Base-by-base conservation (phyloP, 2,113 vertebrate species). In the Ovis canadensis region DNA sequence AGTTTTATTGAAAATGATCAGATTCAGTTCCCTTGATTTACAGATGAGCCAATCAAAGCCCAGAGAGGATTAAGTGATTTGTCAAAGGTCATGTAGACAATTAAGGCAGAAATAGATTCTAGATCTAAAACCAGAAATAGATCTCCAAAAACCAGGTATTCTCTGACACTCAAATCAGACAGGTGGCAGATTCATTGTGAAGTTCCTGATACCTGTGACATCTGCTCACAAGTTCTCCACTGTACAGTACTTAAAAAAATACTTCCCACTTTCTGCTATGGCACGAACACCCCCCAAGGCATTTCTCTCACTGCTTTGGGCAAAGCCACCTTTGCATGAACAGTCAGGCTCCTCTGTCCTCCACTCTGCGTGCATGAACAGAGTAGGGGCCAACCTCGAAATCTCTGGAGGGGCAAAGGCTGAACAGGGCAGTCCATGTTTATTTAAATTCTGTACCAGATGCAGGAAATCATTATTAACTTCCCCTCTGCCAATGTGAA, bases 401-500 rank as follows among this genome's bases (percentile, higher is more conserved):
- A 48, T 74, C 48, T 88, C 43, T 2, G 36, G 71, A 77, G 67
- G 31, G 33, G 9, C 94, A 86, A 93, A 88, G 60, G 60, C 84
- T n/a, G 23, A 90, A 62, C 54, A 10, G 29, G 67, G 15, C 40
- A 82, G 64, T 60, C 31, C 1, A 1, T 60, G 50, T 86, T 93
- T 74, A 87, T 67, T 82, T 90, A 57, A 45, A 88, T 97, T 95
- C 54, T 60, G 48, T 67, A 77, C 90, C 86, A 90, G 40, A 25
- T 52, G 78, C 94, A 91, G 60, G 77, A 71, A 91, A 93, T 71
- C 40, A 23, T 74, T 85, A 82, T 85, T 86, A 77, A 54, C 82
- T 81, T 67, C 45, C 55, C 36, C 25, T 89, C 78, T 54, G 57
- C 93, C 82, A n/a, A 23, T 5, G 23, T 84, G 90, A 92, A 94